Base-by-base conservation (phyloP, 1,140 invertebrate genomes). In the Drosophila ercepeae region DNA sequence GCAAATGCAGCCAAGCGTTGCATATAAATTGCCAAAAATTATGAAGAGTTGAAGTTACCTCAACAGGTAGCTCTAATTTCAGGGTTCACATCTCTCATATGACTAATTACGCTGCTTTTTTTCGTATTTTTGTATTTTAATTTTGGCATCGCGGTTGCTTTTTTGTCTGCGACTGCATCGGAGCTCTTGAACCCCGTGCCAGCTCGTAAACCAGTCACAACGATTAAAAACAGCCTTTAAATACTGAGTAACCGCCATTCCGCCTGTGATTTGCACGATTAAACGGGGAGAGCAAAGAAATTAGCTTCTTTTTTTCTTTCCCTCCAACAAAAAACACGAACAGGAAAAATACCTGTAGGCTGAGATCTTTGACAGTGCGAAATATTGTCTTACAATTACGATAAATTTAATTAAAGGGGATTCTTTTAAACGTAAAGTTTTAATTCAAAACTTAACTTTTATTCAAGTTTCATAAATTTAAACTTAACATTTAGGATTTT, bases 1-100 rank as follows among this genome's bases (percentile, higher is more conserved):
- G 39, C 58, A 55, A 55, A 61, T 73, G 69, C 69, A 73, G 68
- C 78, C 55, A 64, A 83, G 74, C 74, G 63, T 83, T 78, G 68
- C 75, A 78, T 74, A 64, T 58, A 79, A 79, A 83, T 84, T 75
- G 58, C 75, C 71, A 78, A 86, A 83, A 84, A 59, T 70, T 75
- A 70, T 75, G 21, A 52, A 54, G 41, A 71, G 58, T 49, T n/a
- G 51, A 75, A 79, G n/a, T n/a, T n/a, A 58, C 57, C 63, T 75
- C 67, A 63, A 61, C 78, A 79, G 60, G 76, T 84, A 68, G 68
- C 69, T 72, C 57, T 79, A 83, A 83, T 83, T 83, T 79, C 58
- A 50, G 78, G 69, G 58, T 68, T 77, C 45, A 69, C 65, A 77
- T 59, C 52, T 75, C 51, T 76, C 65, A 78, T 71, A 55, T 53